These are phyloP conservation scores for Rhyacophila brunnea DNA, from an alignment of 1,140 invertebrate species.

Conservation along the genomic window DNA sequence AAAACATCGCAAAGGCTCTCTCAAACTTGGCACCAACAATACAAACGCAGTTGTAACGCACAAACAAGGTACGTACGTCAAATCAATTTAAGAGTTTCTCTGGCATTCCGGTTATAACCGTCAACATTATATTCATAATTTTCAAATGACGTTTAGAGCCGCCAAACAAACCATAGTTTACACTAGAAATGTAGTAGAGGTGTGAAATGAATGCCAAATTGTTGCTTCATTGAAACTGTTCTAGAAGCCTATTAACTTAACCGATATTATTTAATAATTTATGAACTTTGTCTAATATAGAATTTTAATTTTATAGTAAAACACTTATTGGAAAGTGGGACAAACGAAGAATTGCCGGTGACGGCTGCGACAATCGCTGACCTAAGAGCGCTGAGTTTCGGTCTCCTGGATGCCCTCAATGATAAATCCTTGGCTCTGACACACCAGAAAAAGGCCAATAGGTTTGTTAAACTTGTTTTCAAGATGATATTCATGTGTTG, in stretches of 20 bases:
- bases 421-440: conserved; percentile 79
- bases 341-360: conserved; percentile 62
- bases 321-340: conserved; percentile 62
- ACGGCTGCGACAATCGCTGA: conserved; percentile 72
- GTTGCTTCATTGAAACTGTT: too few species aligned
- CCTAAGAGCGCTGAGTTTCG: conserved; percentile 71
- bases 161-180: too few species aligned
- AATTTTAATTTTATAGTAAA: conserved; percentile 55
- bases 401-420: conserved; percentile 77
- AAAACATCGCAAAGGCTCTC: conserved; percentile 58
- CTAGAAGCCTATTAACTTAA: too few species aligned
- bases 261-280: too few species aligned
- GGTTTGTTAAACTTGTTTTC: too few species aligned
- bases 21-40: conserved; percentile 58
- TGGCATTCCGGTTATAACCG: too few species aligned
- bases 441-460: conserved; percentile 80
- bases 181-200: too few species aligned
- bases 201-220: too few species aligned
- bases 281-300: neutral
- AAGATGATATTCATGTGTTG: too few species aligned
- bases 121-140: too few species aligned
- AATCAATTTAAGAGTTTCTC: too few species aligned
- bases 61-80: conserved; percentile 63
- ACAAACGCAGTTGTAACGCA: conserved; percentile 59
- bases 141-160: too few species aligned